Percentiles rank a stretch among this genome's conserved stretches.
These are phyloP conservation scores for Apodemus agrarius DNA, from an alignment of 2,797 vertebrate species.

Conservation along the genomic window DNA sequence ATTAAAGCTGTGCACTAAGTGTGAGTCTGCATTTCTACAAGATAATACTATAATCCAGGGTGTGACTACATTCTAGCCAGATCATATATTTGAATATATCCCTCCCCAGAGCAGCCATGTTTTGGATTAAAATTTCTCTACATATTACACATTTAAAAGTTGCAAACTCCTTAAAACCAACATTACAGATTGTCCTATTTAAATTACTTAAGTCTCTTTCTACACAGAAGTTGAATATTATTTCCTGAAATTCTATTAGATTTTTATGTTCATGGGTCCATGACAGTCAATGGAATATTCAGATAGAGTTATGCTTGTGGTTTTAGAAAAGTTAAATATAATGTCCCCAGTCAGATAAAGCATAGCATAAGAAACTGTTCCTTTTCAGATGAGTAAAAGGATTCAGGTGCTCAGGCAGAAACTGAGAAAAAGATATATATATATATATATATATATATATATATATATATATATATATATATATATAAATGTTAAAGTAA, in stretches of 20 bases:
- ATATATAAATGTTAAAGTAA: conserved; percentile 14
- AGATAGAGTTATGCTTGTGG: conserved; percentile 33
- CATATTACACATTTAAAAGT: conserved; percentile 16
- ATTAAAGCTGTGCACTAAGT: neutral
- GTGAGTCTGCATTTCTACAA: neutral
- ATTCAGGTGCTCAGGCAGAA: neutral
- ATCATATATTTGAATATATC: neutral
- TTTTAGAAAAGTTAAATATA: conserved; percentile 59
- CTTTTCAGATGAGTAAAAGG: neutral
- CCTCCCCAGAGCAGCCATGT: neutral
- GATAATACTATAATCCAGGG: neutral
- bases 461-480: too few relatives aligned
- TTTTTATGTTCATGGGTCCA: conserved; percentile 40
- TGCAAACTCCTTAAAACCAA: neutral
- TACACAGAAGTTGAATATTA: conserved; percentile 23
- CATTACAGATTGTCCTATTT: conserved; percentile 25
- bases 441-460: too few relatives aligned
- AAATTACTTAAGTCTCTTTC: conserved; percentile 36
- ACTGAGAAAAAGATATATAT: conserved; percentile 12
- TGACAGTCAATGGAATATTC: conserved; percentile 17
- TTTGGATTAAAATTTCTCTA: neutral
- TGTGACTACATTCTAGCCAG: neutral
- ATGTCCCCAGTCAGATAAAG: conserved; percentile 7
- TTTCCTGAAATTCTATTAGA: conserved; percentile 63
- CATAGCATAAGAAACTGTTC: neutral